These are phyloP conservation scores for Gopherus flavomarginatus DNA, from an alignment of 2,113 vertebrate species.

Conservation along the genomic window DNA sequence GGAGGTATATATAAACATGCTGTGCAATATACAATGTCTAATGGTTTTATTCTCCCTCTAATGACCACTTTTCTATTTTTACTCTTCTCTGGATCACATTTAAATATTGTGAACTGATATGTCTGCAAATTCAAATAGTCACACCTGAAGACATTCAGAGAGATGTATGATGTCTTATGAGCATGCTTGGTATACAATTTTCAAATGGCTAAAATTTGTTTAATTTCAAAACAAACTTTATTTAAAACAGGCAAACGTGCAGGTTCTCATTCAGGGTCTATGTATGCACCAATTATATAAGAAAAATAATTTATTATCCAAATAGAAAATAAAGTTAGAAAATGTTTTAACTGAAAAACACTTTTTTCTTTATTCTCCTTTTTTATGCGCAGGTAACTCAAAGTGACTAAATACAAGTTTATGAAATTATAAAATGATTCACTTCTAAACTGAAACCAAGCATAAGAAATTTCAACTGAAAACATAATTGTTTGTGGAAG, in stretches of 20 bases:
- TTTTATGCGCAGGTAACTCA: background rate
- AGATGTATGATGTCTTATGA: background rate
- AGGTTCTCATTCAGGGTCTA: background rate
- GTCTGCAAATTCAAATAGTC: background rate
- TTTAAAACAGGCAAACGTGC: background rate
- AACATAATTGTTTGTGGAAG: background rate
- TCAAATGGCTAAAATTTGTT: background rate
- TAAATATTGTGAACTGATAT: background rate
- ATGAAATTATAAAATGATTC: background rate
- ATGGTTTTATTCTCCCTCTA: background rate
- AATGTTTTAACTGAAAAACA: background rate
- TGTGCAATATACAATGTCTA: background rate
- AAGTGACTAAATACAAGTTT: background rate
- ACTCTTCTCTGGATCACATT: background rate
- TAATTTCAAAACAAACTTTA: background rate
- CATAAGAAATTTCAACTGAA: background rate
- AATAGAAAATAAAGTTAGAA: background rate
- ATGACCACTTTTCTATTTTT: background rate
- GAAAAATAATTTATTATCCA: background rate
- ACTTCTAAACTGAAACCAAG: background rate
- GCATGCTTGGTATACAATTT: background rate
- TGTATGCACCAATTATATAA: background rate
- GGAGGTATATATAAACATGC: background rate
- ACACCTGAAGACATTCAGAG: background rate
- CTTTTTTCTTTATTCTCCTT: background rate